Base-by-base conservation (phyloP, 2,888 invertebrate genomes). In the Amiota minor region DNA sequence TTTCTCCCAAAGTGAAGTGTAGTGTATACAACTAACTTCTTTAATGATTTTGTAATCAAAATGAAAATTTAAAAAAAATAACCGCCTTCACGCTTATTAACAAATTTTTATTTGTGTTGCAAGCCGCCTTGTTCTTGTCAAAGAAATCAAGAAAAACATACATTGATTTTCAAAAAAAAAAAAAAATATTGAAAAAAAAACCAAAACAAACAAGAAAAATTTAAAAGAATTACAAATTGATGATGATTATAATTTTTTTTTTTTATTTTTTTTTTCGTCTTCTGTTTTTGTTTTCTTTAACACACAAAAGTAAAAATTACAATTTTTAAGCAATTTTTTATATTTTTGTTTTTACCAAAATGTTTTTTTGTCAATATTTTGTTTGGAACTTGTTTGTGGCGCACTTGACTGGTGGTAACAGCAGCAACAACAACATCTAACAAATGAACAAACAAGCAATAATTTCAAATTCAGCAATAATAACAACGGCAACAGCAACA, bases 321-420 rank as follows among this genome's bases (percentile, higher is more conserved):
- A 59, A 59, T 20, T 59, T 59, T 20, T 59, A 20, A 59, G 53
- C 16, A 20, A 59, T 59, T 59, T 59, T 59, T 59, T 20, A 11
- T 14, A 20, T 67, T 67, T 67, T 67, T 49, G 20, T 50, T 68
- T 68, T 53, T 68, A 68, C 18, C 67, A 53, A 68, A 68, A 35
- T 35, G 35, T 35, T 35, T 35, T 68, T 68, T 68, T 47, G 67
- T 68, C 67, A 68, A 68, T 47, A 47, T 47, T 59, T 14, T 68
- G 50, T 50, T 68, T 23, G 67, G 16, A 47, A 65, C 53, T 68
- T 68, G 67, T 68, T 68, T 68, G 67, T 12, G 67, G 67, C 67
- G 67, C 67, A 68, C 53, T 68, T 68, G 67, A 68, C 20, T 68
- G 20, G 67, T 45, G 20, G n/a, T 23, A 59, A 45, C 70, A 70